phyloP scores from a whole-genome alignment of 2,113 vertebrate species.

The Pavo muticus region DNA sequence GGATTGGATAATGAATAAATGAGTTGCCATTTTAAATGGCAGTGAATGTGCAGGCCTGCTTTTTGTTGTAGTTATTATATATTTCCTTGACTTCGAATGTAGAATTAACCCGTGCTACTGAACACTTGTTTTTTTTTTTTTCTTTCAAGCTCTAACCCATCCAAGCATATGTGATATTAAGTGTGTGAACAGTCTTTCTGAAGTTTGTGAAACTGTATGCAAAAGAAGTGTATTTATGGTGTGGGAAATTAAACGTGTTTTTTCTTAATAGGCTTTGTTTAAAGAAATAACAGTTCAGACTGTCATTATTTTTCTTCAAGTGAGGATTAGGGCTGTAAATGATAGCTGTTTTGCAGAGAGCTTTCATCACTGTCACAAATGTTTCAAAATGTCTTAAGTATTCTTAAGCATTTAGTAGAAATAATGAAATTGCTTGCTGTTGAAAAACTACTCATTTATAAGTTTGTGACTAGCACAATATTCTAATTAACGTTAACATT shows the following conservation, averaged over 20 bases:
- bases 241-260: neutral
- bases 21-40: neutral
- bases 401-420: neutral
- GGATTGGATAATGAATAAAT: neutral
- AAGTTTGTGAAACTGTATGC: neutral
- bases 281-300: neutral
- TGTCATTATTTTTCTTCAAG: neutral
- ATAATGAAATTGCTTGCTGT: neutral
- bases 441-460: neutral
- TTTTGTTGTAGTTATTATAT: neutral
- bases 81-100: neutral
- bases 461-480: neutral
- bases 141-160: neutral
- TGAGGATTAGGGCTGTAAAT: neutral
- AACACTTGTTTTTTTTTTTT: neutral
- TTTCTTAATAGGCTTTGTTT: neutral
- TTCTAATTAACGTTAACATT: neutral
- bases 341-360: neutral
- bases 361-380: neutral
- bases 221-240: neutral
- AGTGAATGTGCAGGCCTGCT: neutral
- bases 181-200: neutral
- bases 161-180: neutral
- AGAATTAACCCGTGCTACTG: neutral
- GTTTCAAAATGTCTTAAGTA: neutral